These are phyloP conservation scores for Clunio marinus DNA, from an alignment of 2,888 invertebrate species.

Conservation along the genomic window DNA sequence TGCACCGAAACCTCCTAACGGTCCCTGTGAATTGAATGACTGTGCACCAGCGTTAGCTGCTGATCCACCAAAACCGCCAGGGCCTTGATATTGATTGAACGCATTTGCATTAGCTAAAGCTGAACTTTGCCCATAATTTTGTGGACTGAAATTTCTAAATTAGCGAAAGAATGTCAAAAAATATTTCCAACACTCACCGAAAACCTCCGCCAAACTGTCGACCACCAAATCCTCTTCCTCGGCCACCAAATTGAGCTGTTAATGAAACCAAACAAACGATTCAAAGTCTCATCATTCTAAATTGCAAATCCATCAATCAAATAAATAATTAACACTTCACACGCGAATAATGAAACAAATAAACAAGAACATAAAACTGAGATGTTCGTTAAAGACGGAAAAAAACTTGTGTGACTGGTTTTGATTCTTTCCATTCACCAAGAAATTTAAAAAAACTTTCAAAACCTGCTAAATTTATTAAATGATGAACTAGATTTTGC, in stretches of 20 bases:
- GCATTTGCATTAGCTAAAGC: slow-evolving; percentile 46
- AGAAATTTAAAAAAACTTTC: too few relatives aligned
- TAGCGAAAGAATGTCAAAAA: background rate
- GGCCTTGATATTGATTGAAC: slow-evolving; percentile 42
- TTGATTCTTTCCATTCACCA: too few relatives aligned
- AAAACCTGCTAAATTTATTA: too few relatives aligned
- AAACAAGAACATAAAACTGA: too few relatives aligned
- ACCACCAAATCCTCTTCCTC: background rate
- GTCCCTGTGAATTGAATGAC: slow-evolving; percentile 47
- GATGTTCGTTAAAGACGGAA: too few relatives aligned
- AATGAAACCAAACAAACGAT: too few relatives aligned
- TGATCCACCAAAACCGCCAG: slow-evolving; percentile 43
- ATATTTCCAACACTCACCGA: background rate
- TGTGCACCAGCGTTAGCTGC: slow-evolving; percentile 48
- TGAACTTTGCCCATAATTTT: slow-evolving; percentile 28
- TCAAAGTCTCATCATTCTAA: too few relatives aligned
- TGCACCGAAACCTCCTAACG: slow-evolving; percentile 42
- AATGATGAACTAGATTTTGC: too few relatives aligned
- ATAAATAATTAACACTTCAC: too few relatives aligned
- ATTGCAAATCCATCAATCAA: too few relatives aligned
- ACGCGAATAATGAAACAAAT: too few relatives aligned
- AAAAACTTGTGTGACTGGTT: too few relatives aligned
- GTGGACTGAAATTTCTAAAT: background rate
- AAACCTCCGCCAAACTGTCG: background rate
- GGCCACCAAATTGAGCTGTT: slow-evolving; percentile 7